Evolutionary conservation across 1,140 invertebrate species (phyloP), one percentile per base, ranked within the genome.

Genomic region (Epicauta chinensis): DNA sequence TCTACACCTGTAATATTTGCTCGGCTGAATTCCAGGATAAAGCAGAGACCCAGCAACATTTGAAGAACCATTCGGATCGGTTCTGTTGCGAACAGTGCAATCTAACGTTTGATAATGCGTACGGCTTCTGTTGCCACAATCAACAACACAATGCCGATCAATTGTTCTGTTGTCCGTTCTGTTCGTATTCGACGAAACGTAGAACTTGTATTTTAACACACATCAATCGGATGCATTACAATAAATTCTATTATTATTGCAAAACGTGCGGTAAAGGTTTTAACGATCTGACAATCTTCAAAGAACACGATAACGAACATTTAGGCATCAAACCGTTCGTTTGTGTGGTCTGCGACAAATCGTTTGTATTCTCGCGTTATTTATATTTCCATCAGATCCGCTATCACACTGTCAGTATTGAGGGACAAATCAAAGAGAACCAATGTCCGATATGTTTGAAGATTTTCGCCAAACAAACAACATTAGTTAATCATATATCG

Each of bases 321-420:
- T 79, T 79, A 0, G 81, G 86, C 0, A 84, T 88, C 60, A 79
- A 81, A 58, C 79, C 82, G 0, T 81, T 80, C 57, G 69, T 68
- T 32, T 67, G 65, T 36, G 53, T 65, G 7, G 65, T 67, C 12
- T 67, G 65, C 38, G 46, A 44, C 9, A 59, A 62, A 35, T 49
- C 34, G 11, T 66, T 66, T 36, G 13, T 65, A 63, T 38, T 64
- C 62, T 81, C 67, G 67, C 80, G 71, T 66, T 68, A 56, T 65
- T 67, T 43, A 66, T 60, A 37, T 62, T 71, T 32, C 14, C 72
- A 23, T 52, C 72, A 40, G 65, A 74, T 14, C 57, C 59, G 41
- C 71, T 73, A 72, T 65, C 81, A 67, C 53, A 70, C 67, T 2
- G 74, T 62, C 11, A 53, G 53, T 12, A 66, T 66, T 16, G 58